Evolutionary conservation across 1,140 invertebrate genomes (phyloP), one percentile per base, ranked within the genome.

Genomic region (Lucilia sericata): DNA sequence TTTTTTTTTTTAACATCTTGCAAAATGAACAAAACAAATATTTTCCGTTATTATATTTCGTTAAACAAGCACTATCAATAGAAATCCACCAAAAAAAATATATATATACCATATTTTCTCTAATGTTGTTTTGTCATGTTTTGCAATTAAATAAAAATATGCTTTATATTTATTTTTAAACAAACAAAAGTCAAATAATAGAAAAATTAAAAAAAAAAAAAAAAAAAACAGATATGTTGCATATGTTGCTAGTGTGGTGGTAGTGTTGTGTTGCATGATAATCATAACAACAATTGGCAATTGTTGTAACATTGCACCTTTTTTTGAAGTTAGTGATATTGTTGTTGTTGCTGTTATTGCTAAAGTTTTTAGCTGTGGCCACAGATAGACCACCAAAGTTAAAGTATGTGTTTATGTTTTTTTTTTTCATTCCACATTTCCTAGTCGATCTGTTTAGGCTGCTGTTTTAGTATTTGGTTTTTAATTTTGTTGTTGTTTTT

Each of bases 61-160:
- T 12, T 70, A 10, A 10, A 42, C 42, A 42, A 42, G 5, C 5
- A 42, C 42, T 42, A 42, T 42, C 42, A 42, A 42, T 42, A 42
- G 42, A 42, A 42, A 42, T 10, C 42, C 5, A 70, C 19, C 8
- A 70, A 70, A 70, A 70, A 55, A 21, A 21, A 19, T 21, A 19
- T 12, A 55, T 5, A 60, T 14, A 60, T 70, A 21, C 65, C 7
- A 21, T 70, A 21, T 70, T 70, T 70, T 70, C 21, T 70, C 21
- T 25, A 70, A 70, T 70, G 21, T 70, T 70, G 19, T 70, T 70
- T 70, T 70, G 65, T 70, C 65, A 70, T 70, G 65, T 70, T 70
- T 70, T 70, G 65, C 65, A 70, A 70, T 70, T 70, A 70, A 70
- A 70, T 70, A 21, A 70, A 70, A 70, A 70, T 70, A 70, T 70